Evolutionary conservation across 2,797 vertebrate species (phyloP), one percentile per base, ranked within the genome.

Genomic region (Esox masquinongy): DNA sequence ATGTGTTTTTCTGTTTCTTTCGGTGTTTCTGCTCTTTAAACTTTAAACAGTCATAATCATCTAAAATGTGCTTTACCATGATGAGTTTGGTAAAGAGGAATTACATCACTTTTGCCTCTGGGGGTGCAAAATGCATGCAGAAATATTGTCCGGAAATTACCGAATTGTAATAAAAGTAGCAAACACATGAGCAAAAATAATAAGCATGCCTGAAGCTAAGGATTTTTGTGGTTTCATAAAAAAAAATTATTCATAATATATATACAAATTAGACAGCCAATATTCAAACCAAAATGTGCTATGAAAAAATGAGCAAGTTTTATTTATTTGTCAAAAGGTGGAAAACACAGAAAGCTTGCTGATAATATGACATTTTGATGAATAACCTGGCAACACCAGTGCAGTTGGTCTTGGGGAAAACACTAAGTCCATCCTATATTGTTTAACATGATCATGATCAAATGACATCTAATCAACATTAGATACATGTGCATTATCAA

Each of bases 381-480:
- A 50, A 36, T 14, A 16, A 70, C 49, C 69, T 70, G 26, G 5
- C 49, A 71, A 17, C 24, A 51, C 69, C 22, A 51, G 8, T 69
- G 47, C 5, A 51, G 7, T 16, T 0, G 1, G 16, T 1, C 19
- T 70, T 7, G n/a, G 24, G n/a, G 26, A 6, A 53, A 17, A 19
- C 68, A 22, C 17, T 4, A 29, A 17, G 16, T 39, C 68, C n/a
- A n/a, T 73, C 59, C 31, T 77, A 75, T 83, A 77, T 77, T 16
- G 78, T 72, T 84, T 77, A 70, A 70, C 71, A 77, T 75, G 34
- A n/a, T 53, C 79, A 71, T 74, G 50, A 79, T 79, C 53, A 24
- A 69, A 77, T 83, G 77, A 68, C 70, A 29, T 59, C 73, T 77
- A 74, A 80, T 83, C 73, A 78, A 70, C 74, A 36, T 72, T 72